A percentile compares a stretch with the other conserved stretches of the same genome.
phyloP scores from a whole-genome alignment of 2,113 vertebrate species.

The Oreochromis niloticus region DNA sequence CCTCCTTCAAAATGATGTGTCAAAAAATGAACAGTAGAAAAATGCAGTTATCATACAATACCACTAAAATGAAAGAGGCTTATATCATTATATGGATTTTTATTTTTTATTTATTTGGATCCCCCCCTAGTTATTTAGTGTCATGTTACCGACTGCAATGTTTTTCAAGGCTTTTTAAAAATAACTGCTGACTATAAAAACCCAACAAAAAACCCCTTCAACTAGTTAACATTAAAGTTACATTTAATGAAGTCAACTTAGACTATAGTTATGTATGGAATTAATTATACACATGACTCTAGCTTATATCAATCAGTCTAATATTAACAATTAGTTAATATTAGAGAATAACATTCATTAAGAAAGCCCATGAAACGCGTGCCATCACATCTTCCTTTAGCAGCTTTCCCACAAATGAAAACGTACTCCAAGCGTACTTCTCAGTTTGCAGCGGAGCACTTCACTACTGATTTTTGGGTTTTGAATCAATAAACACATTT shows the following conservation, averaged over 20 bases:
- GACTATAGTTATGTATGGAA: background rate
- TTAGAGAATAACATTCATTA: background rate
- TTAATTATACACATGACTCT: background rate
- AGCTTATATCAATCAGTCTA: background rate
- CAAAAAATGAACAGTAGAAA: background rate
- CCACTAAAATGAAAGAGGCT: background rate
- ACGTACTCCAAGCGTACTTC: background rate
- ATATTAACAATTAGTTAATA: background rate
- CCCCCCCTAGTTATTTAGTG: background rate
- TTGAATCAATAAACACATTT: conserved; percentile 40
- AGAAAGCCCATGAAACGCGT: background rate
- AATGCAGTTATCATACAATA: background rate
- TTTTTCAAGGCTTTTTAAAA: background rate
- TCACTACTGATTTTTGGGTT: background rate
- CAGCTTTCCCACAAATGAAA: background rate
- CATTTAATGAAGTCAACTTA: background rate
- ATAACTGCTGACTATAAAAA: background rate
- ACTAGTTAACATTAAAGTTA: background rate
- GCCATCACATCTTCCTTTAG: background rate
- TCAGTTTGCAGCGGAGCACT: background rate
- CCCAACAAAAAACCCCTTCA: background rate
- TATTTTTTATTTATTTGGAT: background rate
- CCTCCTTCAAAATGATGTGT: background rate
- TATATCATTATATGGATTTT: background rate
- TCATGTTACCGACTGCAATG: background rate